A percentile compares a stretch with the other conserved stretches of the same genome.
Evolutionary conservation across 1,140 invertebrate species (phyloP).

Genomic region (Bombus cullumanus): DNA sequence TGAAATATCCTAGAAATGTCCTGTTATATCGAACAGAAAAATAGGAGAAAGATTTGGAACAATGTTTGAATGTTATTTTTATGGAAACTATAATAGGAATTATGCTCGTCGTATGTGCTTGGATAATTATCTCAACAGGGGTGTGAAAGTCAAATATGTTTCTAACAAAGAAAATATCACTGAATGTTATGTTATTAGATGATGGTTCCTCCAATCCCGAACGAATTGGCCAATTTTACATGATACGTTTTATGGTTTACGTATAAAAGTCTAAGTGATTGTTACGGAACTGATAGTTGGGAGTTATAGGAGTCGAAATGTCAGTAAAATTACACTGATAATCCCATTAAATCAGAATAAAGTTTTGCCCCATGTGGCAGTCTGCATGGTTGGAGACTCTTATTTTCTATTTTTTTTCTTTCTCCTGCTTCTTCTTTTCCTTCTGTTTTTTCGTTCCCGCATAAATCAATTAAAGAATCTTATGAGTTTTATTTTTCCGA

Average conservation of each 20-base stretch:
- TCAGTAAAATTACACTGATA: conserved; percentile 35
- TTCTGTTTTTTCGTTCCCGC: not conserved
- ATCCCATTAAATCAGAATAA: conserved; percentile 38
- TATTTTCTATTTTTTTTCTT: not conserved
- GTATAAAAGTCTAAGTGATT: conserved; percentile 22
- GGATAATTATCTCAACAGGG: too few relatives aligned
- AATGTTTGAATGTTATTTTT: too few relatives aligned
- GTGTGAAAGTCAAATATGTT: not conserved
- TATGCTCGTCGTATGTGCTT: too few relatives aligned
- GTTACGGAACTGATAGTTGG: conserved; percentile 12
- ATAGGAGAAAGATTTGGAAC: not conserved
- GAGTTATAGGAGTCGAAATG: not conserved
- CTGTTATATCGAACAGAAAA: not conserved
- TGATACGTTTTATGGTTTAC: not conserved
- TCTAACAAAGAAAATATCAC: not conserved
- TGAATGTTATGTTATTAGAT: conserved; percentile 12
- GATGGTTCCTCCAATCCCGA: not conserved
- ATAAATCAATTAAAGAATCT: not conserved
- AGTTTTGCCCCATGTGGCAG: conserved; percentile 5
- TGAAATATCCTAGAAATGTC: too few relatives aligned
- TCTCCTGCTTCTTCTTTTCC: not conserved
- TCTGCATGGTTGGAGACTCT: too few relatives aligned
- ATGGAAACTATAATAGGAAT: too few relatives aligned
- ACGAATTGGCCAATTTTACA: conserved; percentile 11
- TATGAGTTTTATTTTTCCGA: not conserved